Evolutionary conservation across 2,797 vertebrate genomes (phyloP), one percentile per base, ranked within the genome.

Genomic region (Sebastolobus altivelis): DNA sequence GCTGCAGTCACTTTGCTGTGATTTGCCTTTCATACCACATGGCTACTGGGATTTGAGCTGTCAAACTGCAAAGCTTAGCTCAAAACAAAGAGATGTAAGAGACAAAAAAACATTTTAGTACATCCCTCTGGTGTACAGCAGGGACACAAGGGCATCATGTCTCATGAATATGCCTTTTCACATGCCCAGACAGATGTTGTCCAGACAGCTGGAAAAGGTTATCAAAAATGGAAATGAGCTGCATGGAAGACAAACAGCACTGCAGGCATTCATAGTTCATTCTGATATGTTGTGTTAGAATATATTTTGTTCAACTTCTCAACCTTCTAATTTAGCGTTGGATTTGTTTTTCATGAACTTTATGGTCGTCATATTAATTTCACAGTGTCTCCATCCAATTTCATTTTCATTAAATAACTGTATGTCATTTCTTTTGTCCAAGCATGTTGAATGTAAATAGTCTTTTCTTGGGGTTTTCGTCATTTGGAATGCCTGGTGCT

Each of bases 41-140:
- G 81, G 66, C 85, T 86, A 37, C 62, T 66, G 81, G 90, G 88
- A 92, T 89, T 89, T 85, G 67, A 83, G 84, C 74, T 87, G 91
- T 90, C 86, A 89, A 73, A 86, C 74, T 16, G 55, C 63, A 54
- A 75, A 35, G 40, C 66, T 84, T 72, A 56, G 80, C 82, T 85
- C 61, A 83, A 87, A 87, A 83, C 88, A 89, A 83, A 84, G 77
- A 72, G 70, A 78, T 63, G 29, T 61, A 31, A 38, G 75, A 80
- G 43, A 80, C 77, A 69, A 62, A 81, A 59, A 81, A 66, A 46
- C 56, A 43, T 72, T 79, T 72, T 49, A 70, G 62, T 72, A 52
- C 43, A 79, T 81, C 46, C 68, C 69, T 72, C 54, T 72, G 72
- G 68, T 80, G 60, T 49, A 55, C 58, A 27, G 49, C 20, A 13